Evolutionary conservation across 2,797 vertebrate genomes (phyloP).

Genomic region (Typhlichthys subterraneus): DNA sequence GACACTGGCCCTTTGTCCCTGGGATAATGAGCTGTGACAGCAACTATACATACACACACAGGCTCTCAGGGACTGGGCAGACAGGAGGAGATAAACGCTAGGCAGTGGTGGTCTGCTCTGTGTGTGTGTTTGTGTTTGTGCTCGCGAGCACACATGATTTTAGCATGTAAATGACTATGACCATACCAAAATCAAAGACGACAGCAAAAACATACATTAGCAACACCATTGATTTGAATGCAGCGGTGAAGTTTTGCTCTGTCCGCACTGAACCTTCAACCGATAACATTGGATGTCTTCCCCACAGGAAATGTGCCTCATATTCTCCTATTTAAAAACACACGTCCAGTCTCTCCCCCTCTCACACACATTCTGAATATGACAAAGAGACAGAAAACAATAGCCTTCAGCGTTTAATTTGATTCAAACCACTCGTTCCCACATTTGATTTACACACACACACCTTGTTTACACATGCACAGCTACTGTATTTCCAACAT

Average conservation of each 20-base stretch:
- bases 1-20: slow-evolving; percentile 66
- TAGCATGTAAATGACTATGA: no score
- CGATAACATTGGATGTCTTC: slow-evolving; percentile 1
- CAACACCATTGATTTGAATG: slow-evolving; percentile 1
- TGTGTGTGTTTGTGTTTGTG: slow-evolving; percentile 5
- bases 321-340: slow-evolving; percentile 52
- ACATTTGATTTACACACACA: slow-evolving; percentile 55
- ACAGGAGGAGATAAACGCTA: slow-evolving; percentile 5
- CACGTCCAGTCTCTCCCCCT: slow-evolving; percentile 1
- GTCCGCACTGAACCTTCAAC: neutral
- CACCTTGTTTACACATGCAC: slow-evolving; percentile 34
- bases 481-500: slow-evolving; percentile 22
- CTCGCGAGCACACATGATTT: no score
- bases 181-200: no score
- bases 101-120: neutral
- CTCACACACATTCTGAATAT: slow-evolving; percentile 8
- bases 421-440: slow-evolving; percentile 67
- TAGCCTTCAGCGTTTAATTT: slow-evolving; percentile 53
- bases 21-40: slow-evolving; percentile 73
- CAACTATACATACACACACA: slow-evolving; percentile 52
- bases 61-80: slow-evolving; percentile 41
- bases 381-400: slow-evolving; percentile 39
- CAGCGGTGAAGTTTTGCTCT: neutral
- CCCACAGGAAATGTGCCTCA: slow-evolving; percentile 38
- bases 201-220: slow-evolving; percentile 26